Evolutionary conservation across 2,888 invertebrate genomes (phyloP), one percentile per base, ranked within the genome.

Genomic region (Osmoderma eremita): DNA sequence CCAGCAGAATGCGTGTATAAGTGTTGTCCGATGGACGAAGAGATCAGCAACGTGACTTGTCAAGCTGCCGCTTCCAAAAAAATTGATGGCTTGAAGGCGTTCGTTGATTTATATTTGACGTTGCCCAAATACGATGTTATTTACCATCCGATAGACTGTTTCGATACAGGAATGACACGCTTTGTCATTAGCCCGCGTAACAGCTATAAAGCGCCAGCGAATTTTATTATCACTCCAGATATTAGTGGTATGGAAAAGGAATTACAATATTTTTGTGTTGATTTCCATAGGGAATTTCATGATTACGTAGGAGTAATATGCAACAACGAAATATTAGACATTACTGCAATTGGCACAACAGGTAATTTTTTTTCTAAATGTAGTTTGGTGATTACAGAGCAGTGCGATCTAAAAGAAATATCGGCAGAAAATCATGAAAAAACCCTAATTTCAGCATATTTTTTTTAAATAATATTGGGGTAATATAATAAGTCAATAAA

Each of bases 241-340:
- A 41, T 68, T 13, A 8, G 13, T 8, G 51, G 58, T n/a, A 17
- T 68, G 42, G 54, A 54, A 30, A 22, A 51, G 12, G 64, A 58
- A 12, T 24, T 53, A 22, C 36, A 68, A 38, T 18, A 58, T 13
- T 68, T 68, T 42, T 68, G 68, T 22, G 53, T 68, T 38, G 68
- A 68, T 61, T 68, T 49, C 42, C 65, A 65, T 17, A 41, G 3
- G 20, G 64, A 65, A 12, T 8, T 42, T 8, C 36, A 53, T 18
- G 50, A 24, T 6, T 65, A 51, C 42, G 65, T 30, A 12, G 68
- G 63, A 24, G 10, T 68, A 42, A 50, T 64, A 18, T 68, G 68
- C 24, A 22, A 58, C 3, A 61, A 68, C 22, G 41, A 45, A 15
- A 8, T 13, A 3, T 0, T 13, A 15, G 45, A 45, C 15, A 15